These are phyloP conservation scores for Apamea sordens DNA, from an alignment of 2,888 invertebrate genomes.

Conservation along the genomic window DNA sequence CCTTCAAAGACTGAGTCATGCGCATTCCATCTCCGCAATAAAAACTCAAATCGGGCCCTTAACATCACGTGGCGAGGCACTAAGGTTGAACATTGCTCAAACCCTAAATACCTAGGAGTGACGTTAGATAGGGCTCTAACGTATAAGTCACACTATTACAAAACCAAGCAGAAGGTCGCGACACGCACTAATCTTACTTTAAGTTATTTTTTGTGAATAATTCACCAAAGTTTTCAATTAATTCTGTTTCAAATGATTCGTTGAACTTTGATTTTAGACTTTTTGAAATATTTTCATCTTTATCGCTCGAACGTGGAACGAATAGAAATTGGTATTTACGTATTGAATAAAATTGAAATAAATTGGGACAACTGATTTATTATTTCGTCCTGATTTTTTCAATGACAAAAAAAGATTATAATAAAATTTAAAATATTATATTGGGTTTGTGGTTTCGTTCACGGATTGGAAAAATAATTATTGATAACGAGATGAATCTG, in stretches of 20 bases:
- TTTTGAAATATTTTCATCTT: conserved; percentile 44
- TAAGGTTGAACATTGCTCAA: no score
- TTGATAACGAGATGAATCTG: no score
- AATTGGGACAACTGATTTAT: conserved; percentile 42
- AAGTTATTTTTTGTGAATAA: conserved; percentile 27
- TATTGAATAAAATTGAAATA: conserved; percentile 43
- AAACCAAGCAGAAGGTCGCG: no score
- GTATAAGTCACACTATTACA: no score
- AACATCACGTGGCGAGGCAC: no score
- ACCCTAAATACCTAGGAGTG: no score
- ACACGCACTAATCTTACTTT: no score
- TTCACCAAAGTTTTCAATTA: conserved; percentile 43
- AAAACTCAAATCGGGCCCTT: no score
- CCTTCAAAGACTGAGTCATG: no score
- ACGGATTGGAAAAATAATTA: background rate
- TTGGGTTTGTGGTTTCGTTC: background rate
- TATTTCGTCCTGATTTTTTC: conserved; percentile 14
- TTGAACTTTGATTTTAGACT: conserved; percentile 32
- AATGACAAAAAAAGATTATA: background rate
- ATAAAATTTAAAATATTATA: background rate
- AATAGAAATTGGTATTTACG: conserved; percentile 28
- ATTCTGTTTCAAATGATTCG: conserved; percentile 27
- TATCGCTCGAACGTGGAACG: conserved; percentile 35
- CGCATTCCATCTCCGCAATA: no score
- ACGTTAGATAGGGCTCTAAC: no score